A percentile compares a stretch with the other conserved stretches of the same genome.
These are phyloP conservation scores for Malacoraja senta DNA, from an alignment of 2,797 vertebrate species.

Conservation along the genomic window DNA sequence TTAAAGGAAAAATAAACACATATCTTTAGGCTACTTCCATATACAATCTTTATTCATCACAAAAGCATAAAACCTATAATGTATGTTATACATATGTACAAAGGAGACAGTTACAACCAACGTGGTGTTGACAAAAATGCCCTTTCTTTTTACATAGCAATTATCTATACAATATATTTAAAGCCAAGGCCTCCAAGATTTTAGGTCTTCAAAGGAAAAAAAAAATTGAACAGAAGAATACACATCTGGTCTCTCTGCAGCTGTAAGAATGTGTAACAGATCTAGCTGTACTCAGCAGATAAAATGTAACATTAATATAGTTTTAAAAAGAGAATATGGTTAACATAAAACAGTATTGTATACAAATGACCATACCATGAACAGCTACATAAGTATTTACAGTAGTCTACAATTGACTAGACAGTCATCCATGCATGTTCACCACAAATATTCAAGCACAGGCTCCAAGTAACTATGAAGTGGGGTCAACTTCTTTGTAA, in stretches of 20 bases:
- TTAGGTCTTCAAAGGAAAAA: background rate
- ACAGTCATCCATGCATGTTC: background rate
- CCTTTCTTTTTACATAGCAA: conserved; percentile 19
- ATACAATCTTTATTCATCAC: conserved; percentile 35
- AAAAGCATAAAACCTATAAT: conserved; percentile 16
- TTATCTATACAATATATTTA: conserved; percentile 27
- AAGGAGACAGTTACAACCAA: conserved; percentile 22
- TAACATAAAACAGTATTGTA: background rate
- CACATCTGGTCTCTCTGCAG: background rate
- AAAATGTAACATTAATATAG: background rate
- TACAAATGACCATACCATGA: conserved; percentile 3
- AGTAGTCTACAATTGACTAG: background rate
- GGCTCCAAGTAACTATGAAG: background rate
- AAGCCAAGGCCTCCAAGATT: conserved; percentile 9
- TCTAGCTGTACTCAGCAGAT: background rate
- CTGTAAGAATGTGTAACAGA: background rate
- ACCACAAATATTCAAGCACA: background rate
- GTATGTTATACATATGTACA: conserved; percentile 36
- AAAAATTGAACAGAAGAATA: background rate
- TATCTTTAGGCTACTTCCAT: background rate
- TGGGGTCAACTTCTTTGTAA: background rate
- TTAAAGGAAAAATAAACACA: background rate
- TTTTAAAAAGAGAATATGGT: background rate
- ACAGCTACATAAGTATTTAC: conserved; percentile 22
- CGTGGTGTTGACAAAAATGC: conserved; percentile 15